Conservation (phyloP, 2,888 invertebrate genomes). For the Euphydryas editha region DNA sequence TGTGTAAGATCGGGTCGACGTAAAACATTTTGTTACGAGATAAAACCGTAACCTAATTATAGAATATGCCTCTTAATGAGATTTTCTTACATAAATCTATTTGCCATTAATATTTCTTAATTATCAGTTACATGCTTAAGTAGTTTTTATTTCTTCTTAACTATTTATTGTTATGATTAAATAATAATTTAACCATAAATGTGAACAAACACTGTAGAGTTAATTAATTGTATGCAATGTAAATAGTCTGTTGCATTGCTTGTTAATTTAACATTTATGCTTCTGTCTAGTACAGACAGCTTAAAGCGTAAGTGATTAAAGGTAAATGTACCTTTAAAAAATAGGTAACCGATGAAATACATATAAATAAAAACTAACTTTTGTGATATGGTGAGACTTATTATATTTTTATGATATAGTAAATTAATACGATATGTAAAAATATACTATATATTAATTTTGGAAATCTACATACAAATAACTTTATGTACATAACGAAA, state of each 20-base stretch:
- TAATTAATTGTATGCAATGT: slow-evolving; percentile 26
- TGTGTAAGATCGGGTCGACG: slow-evolving; percentile 53
- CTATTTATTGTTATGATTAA: slow-evolving; percentile 38
- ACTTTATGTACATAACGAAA: too few species aligned
- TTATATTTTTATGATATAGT: too few species aligned
- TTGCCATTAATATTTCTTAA: not conserved
- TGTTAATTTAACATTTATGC: slow-evolving; percentile 27
- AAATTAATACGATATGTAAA: too few species aligned
- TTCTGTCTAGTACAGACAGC: too few species aligned
- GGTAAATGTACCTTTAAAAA: not conserved
- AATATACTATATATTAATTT: too few species aligned
- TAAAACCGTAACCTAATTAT: slow-evolving; percentile 52
- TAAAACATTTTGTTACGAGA: slow-evolving; percentile 56
- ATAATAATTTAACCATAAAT: slow-evolving; percentile 31
- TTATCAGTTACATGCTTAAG: not conserved
- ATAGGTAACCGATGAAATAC: not conserved
- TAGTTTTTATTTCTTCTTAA: not conserved
- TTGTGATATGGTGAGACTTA: too few species aligned
- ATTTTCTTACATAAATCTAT: not conserved
- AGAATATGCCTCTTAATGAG: slow-evolving; percentile 37
- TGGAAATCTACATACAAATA: too few species aligned
- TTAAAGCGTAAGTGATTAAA: slow-evolving; percentile 26
- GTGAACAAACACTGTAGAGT: not conserved
- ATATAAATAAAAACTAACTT: too few species aligned
- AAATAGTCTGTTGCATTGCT: slow-evolving; percentile 12